Base-by-base conservation (phyloP, 2,797 vertebrate genomes). In the Myotis planiceps region DNA sequence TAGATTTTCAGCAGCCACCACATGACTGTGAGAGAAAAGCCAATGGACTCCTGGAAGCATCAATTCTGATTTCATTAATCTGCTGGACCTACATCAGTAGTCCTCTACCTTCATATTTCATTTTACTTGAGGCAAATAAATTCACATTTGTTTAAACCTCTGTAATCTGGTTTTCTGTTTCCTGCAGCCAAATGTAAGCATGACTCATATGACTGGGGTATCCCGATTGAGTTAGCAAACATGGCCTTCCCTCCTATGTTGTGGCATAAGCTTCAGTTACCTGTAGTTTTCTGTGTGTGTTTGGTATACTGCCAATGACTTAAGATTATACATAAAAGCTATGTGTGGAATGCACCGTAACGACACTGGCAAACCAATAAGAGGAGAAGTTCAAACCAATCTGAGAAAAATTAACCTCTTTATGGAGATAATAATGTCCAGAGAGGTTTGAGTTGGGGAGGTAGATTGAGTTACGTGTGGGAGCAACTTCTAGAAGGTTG, bases 171-270 rank as follows among this genome's bases (percentile, higher is more conserved):
- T 29, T 89, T 90, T 87, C 66, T 93, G 58, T 47, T 84, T 95
- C 72, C 49, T 78, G 15, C 42, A 90, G 88, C 60, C 84, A 92
- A 76, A 74, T 84, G 12, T 58, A 47, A 51, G 55, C 37, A 55
- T 95, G 96, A 96, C 60, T 94, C 84, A 87, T 72, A 1, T 1
- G 37, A 39, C 8, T 49, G 29, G 90, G 66, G 58, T 12, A 83
- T 66, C 53, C 71, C 32, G 1, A n/a, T 1, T 27, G 92, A 94
- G 68, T 92, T 76, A 83, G 90, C 72, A 84, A 53, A 88, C 34
- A 55, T 69, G 32, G 47, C 1, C 27, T 25, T 49, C 18, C 34
- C 71, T 47, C 34, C 71, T 47, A 8, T 34, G 65, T 1, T 18
- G 23, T 2, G 34, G 83, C n/a, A 14, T 19, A 47, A 18, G 47